Evolutionary conservation across 2,113 vertebrate species (phyloP).

Genomic region (Apaloderma vittatum): DNA sequence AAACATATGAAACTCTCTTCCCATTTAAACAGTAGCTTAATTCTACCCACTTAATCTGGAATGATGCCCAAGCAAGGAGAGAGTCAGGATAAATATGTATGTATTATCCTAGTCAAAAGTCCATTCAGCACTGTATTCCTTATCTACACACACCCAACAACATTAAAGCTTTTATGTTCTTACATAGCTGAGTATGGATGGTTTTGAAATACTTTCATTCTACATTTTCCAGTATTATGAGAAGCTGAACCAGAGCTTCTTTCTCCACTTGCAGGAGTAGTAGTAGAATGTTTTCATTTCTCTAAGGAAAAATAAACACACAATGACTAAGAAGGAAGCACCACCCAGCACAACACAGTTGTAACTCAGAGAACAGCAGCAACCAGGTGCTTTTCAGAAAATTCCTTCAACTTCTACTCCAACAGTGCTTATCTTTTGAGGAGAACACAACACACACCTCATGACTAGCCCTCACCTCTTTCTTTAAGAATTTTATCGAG

Average conservation of each 20-base stretch:
- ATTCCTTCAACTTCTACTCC: background rate
- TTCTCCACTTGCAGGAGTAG: background rate
- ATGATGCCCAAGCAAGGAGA: background rate
- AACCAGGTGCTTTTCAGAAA: background rate
- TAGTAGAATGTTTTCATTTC: fast-evolving
- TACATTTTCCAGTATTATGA: background rate
- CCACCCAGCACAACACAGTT: too few relatives aligned
- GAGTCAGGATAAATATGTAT: background rate
- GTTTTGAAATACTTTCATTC: background rate
- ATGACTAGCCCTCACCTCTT: background rate
- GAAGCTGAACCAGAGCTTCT: background rate
- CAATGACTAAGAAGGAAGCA: background rate
- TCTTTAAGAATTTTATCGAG: background rate
- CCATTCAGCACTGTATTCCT: background rate
- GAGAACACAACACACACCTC: fast-evolving
- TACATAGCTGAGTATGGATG: background rate
- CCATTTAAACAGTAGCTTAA: background rate
- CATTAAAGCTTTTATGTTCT: background rate
- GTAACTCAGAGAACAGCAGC: background rate
- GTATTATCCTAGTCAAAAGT: background rate
- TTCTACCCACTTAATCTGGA: background rate
- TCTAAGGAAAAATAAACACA: background rate
- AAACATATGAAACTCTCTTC: background rate
- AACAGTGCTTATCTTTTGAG: fast-evolving
- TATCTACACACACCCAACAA: background rate